A percentile compares a stretch with the other conserved stretches of the same genome.
These are phyloP conservation scores for Phylloscopus trochiloides DNA, from an alignment of 2,113 vertebrate species.

Conservation along the genomic window DNA sequence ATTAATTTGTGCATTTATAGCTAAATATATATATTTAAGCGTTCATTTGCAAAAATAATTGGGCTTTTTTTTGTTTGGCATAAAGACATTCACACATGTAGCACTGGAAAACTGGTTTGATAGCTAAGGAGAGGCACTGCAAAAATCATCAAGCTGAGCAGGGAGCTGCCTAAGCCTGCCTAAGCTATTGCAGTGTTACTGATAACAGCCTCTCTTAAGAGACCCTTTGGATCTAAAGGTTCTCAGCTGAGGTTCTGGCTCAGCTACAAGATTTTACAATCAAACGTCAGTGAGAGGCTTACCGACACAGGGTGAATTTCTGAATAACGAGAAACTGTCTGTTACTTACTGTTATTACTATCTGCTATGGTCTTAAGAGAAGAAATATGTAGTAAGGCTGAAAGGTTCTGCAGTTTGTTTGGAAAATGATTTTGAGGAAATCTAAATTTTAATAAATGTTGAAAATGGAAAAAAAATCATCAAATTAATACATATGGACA, in stretches of 20 bases:
- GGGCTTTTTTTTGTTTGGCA: not conserved
- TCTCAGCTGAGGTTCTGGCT: constrained; percentile 41
- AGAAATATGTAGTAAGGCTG: not conserved
- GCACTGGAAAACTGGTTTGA: not conserved
- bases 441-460: not conserved
- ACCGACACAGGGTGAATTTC: not conserved
- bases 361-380: not conserved
- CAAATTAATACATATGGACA: not conserved
- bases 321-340: not conserved
- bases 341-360: not conserved
- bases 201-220: constrained; percentile 20
- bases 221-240: not conserved
- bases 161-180: not conserved
- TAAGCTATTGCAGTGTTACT: not conserved
- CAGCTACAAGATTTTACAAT: not conserved
- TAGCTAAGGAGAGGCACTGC: not conserved
- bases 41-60: not conserved
- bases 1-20: not conserved
- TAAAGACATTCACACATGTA: not conserved
- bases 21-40: not conserved
- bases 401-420: not conserved
- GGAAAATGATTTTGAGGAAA: not conserved
- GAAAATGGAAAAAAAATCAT: not conserved
- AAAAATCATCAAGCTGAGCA: not conserved
- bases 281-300: not conserved